Evolutionary conservation across 2,888 invertebrate genomes (phyloP), one percentile per base, ranked within the genome.

Genomic region (Nemotelus nigrinus): DNA sequence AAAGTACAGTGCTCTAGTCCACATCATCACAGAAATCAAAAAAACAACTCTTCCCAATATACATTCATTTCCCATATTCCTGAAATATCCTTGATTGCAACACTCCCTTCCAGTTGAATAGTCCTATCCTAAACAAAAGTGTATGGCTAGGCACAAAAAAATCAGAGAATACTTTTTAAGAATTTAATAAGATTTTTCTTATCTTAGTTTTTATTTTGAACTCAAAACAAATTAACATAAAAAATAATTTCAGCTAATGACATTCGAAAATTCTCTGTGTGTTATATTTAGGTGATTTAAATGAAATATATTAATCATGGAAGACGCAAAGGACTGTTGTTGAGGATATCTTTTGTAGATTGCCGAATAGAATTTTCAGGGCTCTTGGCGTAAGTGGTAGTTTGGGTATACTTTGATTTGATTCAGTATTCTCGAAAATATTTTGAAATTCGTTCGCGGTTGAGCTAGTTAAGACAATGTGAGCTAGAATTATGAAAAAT

Each of bases 1-100:
- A 80, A 80, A 79, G 80, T 80, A 80, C 77, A 76, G 80, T 79
- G 79, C 78, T 80, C 80, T 79, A 79, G 79, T 79, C 80, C 63
- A 78, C 77, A 68, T 70, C 77, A 72, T 55, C 77, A 77, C 63
- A 63, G 76, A 64, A 71, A 71, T 48, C 25, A 76, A 78, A 64
- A 57, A 53, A 74, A 53, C 67, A 10, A 58, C n/a, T n/a, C 65
- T 10, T 3, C 41, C 48, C 7, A 60, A 76, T 41, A 64, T 8
- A 64, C 64, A 10, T 43, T 44, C 48, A 65, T 70, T 57, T 65
- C 48, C 65, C 47, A 8, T 39, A 43, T 67, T 76, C 76, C 76
- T 68, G 2, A 65, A 77, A 5, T 63, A 10, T 63, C 63, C 63
- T 41, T 63, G 3, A 39, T 41, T 63, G 8, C 6, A 10, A 8